Evolutionary conservation across 2,797 vertebrate genomes (phyloP).

Genomic region (Thalassophryne amazonica): DNA sequence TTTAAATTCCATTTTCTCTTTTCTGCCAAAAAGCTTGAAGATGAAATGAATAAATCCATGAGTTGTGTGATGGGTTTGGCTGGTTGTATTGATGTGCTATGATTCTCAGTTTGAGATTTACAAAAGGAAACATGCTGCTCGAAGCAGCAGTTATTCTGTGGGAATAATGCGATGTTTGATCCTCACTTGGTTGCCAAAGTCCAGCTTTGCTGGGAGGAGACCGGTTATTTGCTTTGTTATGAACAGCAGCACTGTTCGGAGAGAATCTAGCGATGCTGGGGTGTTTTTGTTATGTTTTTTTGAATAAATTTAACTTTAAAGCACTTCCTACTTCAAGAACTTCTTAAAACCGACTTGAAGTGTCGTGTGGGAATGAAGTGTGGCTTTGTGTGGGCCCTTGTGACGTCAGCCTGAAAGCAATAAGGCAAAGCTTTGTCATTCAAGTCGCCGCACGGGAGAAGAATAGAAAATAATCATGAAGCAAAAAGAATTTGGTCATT

Average conservation of each 20-base stretch:
- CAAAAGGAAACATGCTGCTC: not conserved
- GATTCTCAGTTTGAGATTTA: not conserved
- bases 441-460: constrained; percentile 42
- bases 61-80: too few relatives aligned
- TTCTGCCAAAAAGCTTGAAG: too few relatives aligned
- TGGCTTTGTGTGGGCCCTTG: constrained; percentile 39
- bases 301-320: constrained; percentile 47
- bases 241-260: not conserved
- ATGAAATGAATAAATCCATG: too few relatives aligned
- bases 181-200: not conserved
- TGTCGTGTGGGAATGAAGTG: constrained; percentile 33
- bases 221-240: constrained; percentile 10
- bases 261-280: too few relatives aligned
- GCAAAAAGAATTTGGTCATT: constrained; percentile 32
- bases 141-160: not conserved
- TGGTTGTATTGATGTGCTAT: not conserved
- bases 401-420: constrained; percentile 44
- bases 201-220: not conserved
- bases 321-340: constrained; percentile 31
- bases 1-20: too few relatives aligned
- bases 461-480: constrained; percentile 39
- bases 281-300: constrained; percentile 20
- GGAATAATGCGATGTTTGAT: not conserved
- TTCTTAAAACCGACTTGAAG: constrained; percentile 27
- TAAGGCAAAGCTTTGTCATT: constrained; percentile 57